Conservation (phyloP, 2,113 vertebrate species). For the Amazona guildingii region DNA sequence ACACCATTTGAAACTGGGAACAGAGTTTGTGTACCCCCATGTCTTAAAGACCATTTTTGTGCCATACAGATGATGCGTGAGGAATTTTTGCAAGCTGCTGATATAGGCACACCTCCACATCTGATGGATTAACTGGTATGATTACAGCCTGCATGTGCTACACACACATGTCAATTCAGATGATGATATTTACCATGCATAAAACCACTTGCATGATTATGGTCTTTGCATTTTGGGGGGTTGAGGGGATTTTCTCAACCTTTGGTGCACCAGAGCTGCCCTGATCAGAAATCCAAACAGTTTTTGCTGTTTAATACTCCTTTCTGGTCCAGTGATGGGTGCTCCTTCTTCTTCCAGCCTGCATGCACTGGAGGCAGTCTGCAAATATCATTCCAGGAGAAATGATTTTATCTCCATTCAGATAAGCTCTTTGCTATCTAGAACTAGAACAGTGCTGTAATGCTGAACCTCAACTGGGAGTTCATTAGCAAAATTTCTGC, state of each 20-base stretch:
- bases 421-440: background rate
- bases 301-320: background rate
- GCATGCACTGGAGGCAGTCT: background rate
- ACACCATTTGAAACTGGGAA: background rate
- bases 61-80: background rate
- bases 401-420: background rate
- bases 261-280: background rate
- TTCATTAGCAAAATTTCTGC: constrained; percentile 25
- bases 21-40: background rate
- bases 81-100: background rate
- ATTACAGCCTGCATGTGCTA: background rate
- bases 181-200: background rate
- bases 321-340: background rate
- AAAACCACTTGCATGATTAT: background rate
- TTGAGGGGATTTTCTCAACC: background rate
- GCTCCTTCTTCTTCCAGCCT: background rate
- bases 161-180: background rate
- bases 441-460: background rate
- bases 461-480: background rate
- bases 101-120: background rate
- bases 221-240: background rate
- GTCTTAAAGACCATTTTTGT: background rate
- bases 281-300: background rate
- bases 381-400: background rate
- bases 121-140: rapidly evolving